phyloP scores from a whole-genome alignment of 2,888 invertebrate genomes.

The Homarus gammarus region DNA sequence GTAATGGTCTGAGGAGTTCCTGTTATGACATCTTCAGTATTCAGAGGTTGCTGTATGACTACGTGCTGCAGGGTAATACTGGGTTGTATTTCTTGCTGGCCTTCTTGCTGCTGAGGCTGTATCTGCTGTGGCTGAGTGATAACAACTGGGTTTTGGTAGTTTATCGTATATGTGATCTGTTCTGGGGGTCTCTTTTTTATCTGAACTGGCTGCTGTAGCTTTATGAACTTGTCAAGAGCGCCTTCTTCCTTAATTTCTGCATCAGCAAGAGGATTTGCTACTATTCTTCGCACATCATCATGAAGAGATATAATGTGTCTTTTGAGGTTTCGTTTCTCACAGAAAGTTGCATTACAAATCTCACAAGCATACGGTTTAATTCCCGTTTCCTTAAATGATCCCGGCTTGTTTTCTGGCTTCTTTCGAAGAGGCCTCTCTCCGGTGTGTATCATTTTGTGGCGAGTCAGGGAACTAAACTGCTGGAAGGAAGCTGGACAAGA shows the following conservation, averaged over 20 bases:
- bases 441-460: constrained; percentile 75
- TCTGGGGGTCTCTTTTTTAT: constrained; percentile 39
- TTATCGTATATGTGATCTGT: constrained; percentile 54
- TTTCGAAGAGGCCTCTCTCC: constrained; percentile 64
- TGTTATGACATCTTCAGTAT: constrained; percentile 44
- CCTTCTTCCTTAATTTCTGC: constrained; percentile 56
- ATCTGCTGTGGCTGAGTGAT: constrained; percentile 48
- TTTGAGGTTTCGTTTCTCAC: constrained; percentile 74
- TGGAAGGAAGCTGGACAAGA: constrained; percentile 74
- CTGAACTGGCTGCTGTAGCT: constrained; percentile 45
- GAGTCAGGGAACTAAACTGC: constrained; percentile 67
- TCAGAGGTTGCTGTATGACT: constrained; percentile 42
- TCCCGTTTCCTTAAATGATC: constrained; percentile 61
- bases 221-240: constrained; percentile 53
- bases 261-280: constrained; percentile 15
- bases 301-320: constrained; percentile 74
- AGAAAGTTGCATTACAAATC: constrained; percentile 73
- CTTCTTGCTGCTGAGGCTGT: constrained; percentile 37
- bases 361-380: constrained; percentile 71
- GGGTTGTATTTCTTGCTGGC: constrained; percentile 42
- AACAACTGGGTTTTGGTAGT: constrained; percentile 50
- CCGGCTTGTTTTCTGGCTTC: constrained; percentile 60
- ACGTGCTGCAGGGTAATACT: constrained; percentile 59
- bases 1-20: constrained; percentile 53
- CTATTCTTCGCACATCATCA: constrained; percentile 53